Evolutionary conservation across 2,888 invertebrate genomes (phyloP).

Genomic region (Adelognathus sp.): DNA sequence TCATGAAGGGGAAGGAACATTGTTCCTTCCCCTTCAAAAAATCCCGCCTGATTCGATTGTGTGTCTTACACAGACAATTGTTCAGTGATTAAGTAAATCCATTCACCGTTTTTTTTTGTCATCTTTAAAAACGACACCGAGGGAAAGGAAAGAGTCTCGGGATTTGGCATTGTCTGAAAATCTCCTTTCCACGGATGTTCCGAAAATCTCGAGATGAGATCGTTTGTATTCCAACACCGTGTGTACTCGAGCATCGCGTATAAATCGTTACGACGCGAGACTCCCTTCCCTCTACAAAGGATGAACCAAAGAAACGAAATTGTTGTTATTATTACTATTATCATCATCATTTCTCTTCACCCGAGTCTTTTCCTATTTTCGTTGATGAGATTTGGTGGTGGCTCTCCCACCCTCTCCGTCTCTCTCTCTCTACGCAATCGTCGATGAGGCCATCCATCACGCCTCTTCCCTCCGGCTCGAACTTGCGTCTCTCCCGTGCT

Average conservation of each 20-base stretch:
- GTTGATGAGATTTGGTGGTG: slow-evolving; percentile 22
- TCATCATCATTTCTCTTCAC: slow-evolving; percentile 18
- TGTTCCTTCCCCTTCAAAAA: too few relatives aligned
- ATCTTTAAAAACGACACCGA: too few relatives aligned
- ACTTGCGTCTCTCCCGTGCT: slow-evolving; percentile 1
- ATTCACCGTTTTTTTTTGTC: too few relatives aligned
- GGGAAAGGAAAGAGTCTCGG: too few relatives aligned
- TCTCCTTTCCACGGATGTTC: too few relatives aligned
- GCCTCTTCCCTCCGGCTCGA: slow-evolving; percentile 1
- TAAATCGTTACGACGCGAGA: slow-evolving; percentile 24
- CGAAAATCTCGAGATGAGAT: too few relatives aligned
- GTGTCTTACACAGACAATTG: too few relatives aligned
- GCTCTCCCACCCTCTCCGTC: too few relatives aligned
- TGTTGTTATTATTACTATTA: slow-evolving; percentile 22
- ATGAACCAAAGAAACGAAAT: slow-evolving; percentile 12
- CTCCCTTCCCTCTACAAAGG: not conserved
- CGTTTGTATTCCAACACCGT: not conserved
- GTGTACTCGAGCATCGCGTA: not conserved
- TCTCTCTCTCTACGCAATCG: slow-evolving; percentile 27
- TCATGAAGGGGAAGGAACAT: too few relatives aligned
- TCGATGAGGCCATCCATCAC: slow-evolving; percentile 46
- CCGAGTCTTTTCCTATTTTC: slow-evolving; percentile 18
- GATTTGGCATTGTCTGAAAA: too few relatives aligned
- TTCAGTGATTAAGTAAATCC: too few relatives aligned
- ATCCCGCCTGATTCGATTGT: too few relatives aligned